Conservation (phyloP, 1,140 invertebrate species). For the Dendroctonus ponderosae region DNA sequence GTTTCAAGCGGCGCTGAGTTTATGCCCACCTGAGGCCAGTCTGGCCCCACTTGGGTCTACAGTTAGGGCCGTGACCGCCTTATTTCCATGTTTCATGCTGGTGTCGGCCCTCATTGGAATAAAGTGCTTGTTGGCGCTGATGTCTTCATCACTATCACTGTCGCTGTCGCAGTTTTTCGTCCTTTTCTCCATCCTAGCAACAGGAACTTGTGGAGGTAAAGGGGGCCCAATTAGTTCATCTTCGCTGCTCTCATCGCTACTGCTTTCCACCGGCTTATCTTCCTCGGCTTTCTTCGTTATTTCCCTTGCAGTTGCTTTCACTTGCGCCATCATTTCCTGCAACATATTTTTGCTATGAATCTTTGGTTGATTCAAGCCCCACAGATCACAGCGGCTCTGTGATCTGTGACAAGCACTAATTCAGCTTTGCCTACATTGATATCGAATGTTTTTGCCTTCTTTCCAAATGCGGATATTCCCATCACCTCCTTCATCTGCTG, state of each 20-base stretch:
- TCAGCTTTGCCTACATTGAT: conserved; percentile 55
- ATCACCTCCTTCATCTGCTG: conserved; percentile 68
- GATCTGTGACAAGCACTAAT: no score
- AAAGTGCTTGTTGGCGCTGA: conserved; percentile 53
- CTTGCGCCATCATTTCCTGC: conserved; percentile 53
- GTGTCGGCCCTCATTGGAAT: conserved; percentile 83
- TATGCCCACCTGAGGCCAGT: conserved; percentile 65
- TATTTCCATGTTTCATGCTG: conserved; percentile 78
- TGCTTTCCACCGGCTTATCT: conserved; percentile 39
- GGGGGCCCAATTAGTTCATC: conserved; percentile 62
- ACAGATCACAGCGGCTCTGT: no score
- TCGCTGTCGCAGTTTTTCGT: conserved; percentile 34
- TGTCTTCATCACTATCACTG: conserved; percentile 54
- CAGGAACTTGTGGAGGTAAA: conserved; percentile 48
- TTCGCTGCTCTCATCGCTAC: conserved; percentile 44
- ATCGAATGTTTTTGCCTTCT: conserved; percentile 74
- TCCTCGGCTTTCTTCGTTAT: conserved; percentile 40
- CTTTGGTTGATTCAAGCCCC: no score
- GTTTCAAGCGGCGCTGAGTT: background rate
- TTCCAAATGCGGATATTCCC: conserved; percentile 75
- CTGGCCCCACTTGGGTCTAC: conserved; percentile 91
- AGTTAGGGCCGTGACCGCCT: conserved; percentile 82
- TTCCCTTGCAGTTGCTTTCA: conserved; percentile 53
- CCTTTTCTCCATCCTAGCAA: conserved; percentile 6
- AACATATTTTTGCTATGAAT: no score